phyloP scores from a whole-genome alignment of 2,888 invertebrate species.

The Cantharis rustica region DNA sequence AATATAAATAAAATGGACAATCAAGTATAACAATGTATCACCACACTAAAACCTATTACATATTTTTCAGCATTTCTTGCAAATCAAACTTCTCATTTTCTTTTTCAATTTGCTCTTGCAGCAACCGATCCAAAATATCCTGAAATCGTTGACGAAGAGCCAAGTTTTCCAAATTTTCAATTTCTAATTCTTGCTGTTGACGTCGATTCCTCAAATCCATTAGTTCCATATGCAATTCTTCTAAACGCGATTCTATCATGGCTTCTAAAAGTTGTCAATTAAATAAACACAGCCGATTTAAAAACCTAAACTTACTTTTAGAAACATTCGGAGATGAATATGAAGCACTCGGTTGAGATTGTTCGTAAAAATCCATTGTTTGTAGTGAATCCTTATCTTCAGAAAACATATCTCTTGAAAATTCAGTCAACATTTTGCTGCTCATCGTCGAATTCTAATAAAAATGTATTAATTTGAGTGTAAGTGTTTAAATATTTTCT shows the following conservation, averaged over 20 bases:
- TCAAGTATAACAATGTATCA: not conserved
- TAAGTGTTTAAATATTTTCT: conserved; percentile 15
- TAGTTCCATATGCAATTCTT: conserved; percentile 74
- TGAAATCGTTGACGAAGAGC: conserved; percentile 79
- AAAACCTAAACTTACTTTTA: conserved; percentile 37
- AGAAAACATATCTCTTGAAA: conserved; percentile 66
- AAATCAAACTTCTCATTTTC: conserved; percentile 66
- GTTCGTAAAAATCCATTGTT: conserved; percentile 51
- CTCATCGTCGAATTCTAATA: conserved; percentile 49
- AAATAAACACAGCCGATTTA: not conserved
- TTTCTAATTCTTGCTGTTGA: conserved; percentile 80
- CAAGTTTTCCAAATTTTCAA: conserved; percentile 83
- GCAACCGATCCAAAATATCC: conserved; percentile 76
- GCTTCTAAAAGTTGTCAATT: conserved; percentile 35
- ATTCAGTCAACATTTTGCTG: conserved; percentile 62
- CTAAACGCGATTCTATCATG: conserved; percentile 62
- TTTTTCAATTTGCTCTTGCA: conserved; percentile 79
- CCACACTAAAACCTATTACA: not conserved
- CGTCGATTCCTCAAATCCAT: conserved; percentile 75
- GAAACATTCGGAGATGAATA: conserved; percentile 44
- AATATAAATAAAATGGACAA: not conserved
- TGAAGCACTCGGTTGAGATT: conserved; percentile 40
- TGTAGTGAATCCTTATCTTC: conserved; percentile 50
- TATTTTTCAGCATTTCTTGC: conserved; percentile 49
- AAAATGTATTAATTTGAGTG: conserved; percentile 10